Conservation (phyloP, 2,113 vertebrate species). For the Pedionomus torquatus region DNA sequence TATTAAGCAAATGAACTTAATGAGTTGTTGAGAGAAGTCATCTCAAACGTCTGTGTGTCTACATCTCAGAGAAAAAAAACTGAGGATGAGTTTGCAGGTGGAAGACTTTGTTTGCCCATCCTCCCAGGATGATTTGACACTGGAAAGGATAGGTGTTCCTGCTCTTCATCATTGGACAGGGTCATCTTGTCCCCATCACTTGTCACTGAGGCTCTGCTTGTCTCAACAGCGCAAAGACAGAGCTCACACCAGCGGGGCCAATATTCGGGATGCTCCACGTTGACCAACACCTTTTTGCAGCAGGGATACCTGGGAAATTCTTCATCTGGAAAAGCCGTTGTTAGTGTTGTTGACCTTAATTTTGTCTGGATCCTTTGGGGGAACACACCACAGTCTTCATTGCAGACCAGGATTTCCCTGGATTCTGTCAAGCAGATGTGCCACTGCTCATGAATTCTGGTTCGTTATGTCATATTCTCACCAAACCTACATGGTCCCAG, state of each 20-base stretch:
- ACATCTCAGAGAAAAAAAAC: neutral
- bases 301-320: neutral
- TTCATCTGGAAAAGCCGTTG: neutral
- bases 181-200: neutral
- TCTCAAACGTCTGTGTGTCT: neutral
- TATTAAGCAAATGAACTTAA: neutral
- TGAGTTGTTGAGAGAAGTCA: neutral
- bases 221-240: neutral
- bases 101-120: neutral
- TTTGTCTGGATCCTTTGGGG: neutral
- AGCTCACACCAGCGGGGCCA: neutral
- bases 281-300: neutral
- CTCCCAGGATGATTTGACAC: neutral
- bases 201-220: neutral
- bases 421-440: accelerated
- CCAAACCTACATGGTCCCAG: neutral
- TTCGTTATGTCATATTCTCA: neutral
- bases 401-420: neutral
- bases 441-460: neutral
- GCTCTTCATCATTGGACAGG: neutral
- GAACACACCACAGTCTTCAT: neutral
- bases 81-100: neutral
- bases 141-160: neutral
- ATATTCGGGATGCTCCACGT: neutral
- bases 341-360: neutral